These are phyloP conservation scores for Drosophila orosa DNA, from an alignment of 1,140 invertebrate genomes.

Conservation along the genomic window DNA sequence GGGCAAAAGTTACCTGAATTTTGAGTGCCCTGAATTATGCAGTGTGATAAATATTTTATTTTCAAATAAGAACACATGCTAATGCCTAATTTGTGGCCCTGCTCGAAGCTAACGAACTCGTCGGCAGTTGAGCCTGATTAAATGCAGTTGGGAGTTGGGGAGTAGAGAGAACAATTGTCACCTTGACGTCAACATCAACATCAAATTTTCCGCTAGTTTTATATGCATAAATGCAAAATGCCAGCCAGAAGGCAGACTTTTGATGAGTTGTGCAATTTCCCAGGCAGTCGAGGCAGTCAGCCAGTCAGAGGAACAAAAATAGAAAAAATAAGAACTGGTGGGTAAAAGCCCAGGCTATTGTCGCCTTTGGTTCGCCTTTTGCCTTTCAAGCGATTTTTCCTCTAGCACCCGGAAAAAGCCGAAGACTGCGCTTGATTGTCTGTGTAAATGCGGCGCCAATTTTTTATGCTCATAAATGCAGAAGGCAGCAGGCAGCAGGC, in stretches of 20 bases:
- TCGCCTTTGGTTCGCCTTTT: slow-evolving; percentile 56
- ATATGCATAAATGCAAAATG: slow-evolving; percentile 79
- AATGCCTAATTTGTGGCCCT: slow-evolving; percentile 60
- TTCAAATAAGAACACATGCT: slow-evolving; percentile 52
- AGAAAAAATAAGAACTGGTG: not conserved
- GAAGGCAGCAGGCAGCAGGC: slow-evolving; percentile 15
- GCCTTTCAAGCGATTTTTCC: slow-evolving; percentile 63
- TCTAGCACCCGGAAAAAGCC: slow-evolving; percentile 22
- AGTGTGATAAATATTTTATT: slow-evolving; percentile 37
- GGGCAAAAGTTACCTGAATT: slow-evolving; percentile 9
- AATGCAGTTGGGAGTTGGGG: slow-evolving; percentile 22
- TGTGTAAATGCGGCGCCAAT: slow-evolving; percentile 78
- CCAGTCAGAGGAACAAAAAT: slow-evolving; percentile 29
- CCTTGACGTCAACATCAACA: slow-evolving; percentile 72
- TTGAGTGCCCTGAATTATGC: slow-evolving; percentile 58
- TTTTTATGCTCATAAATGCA: slow-evolving; percentile 82
- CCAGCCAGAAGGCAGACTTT: slow-evolving; percentile 59
- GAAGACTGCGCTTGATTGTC: slow-evolving; percentile 59
- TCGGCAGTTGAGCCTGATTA: slow-evolving; percentile 32
- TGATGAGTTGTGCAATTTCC: slow-evolving; percentile 77
- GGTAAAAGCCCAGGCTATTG: slow-evolving; percentile 56
- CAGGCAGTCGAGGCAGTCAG: slow-evolving; percentile 15
- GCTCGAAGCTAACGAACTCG: slow-evolving; percentile 6
- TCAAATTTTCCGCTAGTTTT: slow-evolving; percentile 77
- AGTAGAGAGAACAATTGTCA: slow-evolving; percentile 65